Evolutionary conservation across 2,888 invertebrate genomes (phyloP).

Genomic region (Pammene fasciana): DNA sequence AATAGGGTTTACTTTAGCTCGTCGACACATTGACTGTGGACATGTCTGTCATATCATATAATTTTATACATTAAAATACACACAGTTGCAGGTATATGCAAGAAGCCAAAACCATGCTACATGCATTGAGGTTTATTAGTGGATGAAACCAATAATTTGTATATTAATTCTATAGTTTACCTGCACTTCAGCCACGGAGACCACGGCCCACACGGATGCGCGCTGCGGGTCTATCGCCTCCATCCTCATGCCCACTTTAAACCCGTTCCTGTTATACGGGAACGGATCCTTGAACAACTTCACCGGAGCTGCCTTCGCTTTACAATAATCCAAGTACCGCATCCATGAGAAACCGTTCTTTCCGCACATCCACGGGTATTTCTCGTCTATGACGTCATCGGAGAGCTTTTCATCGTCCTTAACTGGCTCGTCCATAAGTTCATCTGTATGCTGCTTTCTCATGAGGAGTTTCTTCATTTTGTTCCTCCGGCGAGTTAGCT

Average conservation of each 20-base stretch:
- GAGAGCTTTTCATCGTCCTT: conserved; percentile 57
- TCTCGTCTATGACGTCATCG: conserved; percentile 68
- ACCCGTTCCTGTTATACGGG: conserved; percentile 89
- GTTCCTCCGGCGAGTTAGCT: conserved; percentile 70
- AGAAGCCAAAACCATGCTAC: no score
- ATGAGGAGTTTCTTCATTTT: conserved; percentile 73
- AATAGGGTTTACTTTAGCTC: no score
- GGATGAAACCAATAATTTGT: no score
- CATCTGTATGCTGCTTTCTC: conserved; percentile 70
- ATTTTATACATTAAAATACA: no score
- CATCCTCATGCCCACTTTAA: conserved; percentile 93
- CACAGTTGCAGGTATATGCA: no score
- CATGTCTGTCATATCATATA: no score
- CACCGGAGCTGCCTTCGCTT: conserved; percentile 88
- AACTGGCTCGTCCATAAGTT: conserved; percentile 43
- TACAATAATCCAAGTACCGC: conserved; percentile 88
- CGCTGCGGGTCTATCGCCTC: conserved; percentile 97
- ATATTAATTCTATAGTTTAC: neutral
- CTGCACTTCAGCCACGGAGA: conserved; percentile 91
- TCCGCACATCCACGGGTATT: conserved; percentile 87
- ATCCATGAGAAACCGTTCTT: conserved; percentile 91
- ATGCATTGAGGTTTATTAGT: no score
- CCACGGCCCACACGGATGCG: conserved; percentile 94
- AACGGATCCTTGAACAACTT: conserved; percentile 91
- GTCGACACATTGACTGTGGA: no score